Conservation (phyloP, 2,888 invertebrate genomes). For the Cataglyphis albicans region DNA sequence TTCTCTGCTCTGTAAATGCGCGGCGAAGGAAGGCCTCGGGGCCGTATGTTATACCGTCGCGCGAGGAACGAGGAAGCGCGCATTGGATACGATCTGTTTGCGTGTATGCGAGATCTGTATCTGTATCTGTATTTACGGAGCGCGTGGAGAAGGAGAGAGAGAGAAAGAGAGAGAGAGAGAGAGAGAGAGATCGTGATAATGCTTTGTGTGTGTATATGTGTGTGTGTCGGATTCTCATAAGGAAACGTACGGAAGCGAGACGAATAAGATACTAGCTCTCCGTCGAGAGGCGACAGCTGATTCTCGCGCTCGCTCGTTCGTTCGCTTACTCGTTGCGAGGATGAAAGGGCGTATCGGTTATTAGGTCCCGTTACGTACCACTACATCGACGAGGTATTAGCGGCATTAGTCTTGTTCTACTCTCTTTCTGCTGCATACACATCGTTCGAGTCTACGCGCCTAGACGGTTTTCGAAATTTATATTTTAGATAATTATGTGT, state of each 20-base stretch:
- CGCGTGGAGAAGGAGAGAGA: neutral
- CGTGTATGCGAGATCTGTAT: neutral
- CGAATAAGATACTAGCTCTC: slow-evolving; percentile 31
- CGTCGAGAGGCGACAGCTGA: slow-evolving; percentile 29
- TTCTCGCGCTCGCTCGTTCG: slow-evolving; percentile 36
- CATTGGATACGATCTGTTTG: neutral
- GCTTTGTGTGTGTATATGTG: neutral
- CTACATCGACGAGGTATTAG: slow-evolving; percentile 45
- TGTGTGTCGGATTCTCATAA: slow-evolving; percentile 18
- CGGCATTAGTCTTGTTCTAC: slow-evolving; percentile 49
- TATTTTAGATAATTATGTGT: neutral
- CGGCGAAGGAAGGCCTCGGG: slow-evolving; percentile 29
- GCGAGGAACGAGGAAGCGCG: slow-evolving; percentile 47
- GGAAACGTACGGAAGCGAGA: slow-evolving; percentile 50
- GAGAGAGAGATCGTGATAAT: neutral
- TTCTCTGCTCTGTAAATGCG: slow-evolving; percentile 57
- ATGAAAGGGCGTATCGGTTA: slow-evolving; percentile 50
- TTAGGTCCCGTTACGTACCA: slow-evolving; percentile 49
- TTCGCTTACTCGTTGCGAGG: slow-evolving; percentile 22
- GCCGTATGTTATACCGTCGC: neutral
- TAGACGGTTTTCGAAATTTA: slow-evolving; percentile 1
- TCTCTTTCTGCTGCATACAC: slow-evolving; percentile 28
- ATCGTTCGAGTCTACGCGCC: slow-evolving; percentile 8
- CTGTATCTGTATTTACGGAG: neutral
- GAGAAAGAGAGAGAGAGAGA: slow-evolving; percentile 21